Evolutionary conservation across 37 sponge, comb jelly and placozoan genomes (phyloP).

Genomic region (Hexactinellida sp.): DNA sequence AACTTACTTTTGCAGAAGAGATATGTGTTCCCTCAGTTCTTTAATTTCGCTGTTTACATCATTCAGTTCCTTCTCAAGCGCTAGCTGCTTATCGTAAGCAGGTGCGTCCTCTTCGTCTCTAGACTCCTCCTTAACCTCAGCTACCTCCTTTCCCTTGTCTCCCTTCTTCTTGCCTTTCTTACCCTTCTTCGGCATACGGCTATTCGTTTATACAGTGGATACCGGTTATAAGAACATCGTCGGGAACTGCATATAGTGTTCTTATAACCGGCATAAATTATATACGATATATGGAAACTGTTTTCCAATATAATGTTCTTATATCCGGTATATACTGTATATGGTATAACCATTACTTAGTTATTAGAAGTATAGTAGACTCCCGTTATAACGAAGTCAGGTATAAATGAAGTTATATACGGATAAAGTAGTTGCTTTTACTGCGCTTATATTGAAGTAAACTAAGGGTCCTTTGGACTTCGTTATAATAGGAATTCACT

Average conservation of each 20-base stretch:
- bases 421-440: too few species aligned
- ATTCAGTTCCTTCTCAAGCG: background rate
- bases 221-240: too few species aligned
- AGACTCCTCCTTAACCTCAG: background rate
- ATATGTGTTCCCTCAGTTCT: background rate
- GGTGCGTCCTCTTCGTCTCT: background rate
- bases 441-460: too few species aligned
- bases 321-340: too few species aligned
- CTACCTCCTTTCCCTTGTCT: background rate
- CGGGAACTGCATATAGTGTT: too few species aligned
- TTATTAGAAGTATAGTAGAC: background rate
- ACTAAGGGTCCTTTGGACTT: too few species aligned
- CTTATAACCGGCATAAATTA: too few species aligned
- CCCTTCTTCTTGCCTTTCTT: constrained; percentile 11
- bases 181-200: background rate
- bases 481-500: too few species aligned
- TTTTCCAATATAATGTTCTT: too few species aligned
- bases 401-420: background rate
- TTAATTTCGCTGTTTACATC: constrained; percentile 2
- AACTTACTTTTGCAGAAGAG: background rate
- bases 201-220: background rate
- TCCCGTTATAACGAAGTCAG: background rate
- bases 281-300: too few species aligned
- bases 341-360: background rate
- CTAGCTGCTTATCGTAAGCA: background rate